Evolutionary conservation across 2,113 vertebrate genomes (phyloP), one percentile per base, ranked within the genome.

Genomic region (Eonycteris spelaea): DNA sequence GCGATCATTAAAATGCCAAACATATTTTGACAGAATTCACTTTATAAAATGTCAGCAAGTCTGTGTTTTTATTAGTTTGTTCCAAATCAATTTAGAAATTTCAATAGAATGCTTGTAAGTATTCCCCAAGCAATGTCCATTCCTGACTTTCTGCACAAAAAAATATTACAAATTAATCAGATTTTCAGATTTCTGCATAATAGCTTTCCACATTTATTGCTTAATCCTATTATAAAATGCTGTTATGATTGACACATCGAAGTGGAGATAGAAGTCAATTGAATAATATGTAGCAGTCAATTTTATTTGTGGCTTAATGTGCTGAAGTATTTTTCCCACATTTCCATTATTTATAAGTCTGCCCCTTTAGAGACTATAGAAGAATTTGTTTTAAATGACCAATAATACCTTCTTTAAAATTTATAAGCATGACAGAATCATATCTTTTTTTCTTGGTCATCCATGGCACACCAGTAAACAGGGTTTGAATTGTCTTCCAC

Each of bases 261-360:
- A 97, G 97, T 97, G 97, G 98, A 98, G 98, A 98, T 98, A 98
- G 95, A 98, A 98, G 98, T 98, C 98, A 98, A 99, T 98, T 98
- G 98, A 98, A 98, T 99, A 98, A 98, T 98, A 97, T 97, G 98
- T 98, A 99, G 97, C 97, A 98, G 98, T 98, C 98, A 98, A 98
- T 99, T 99, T 99, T 98, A 98, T 99, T 99, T 98, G 98, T 98
- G 98, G 96, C 97, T 98, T 98, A 99, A 99, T 98, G 85, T 95
- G 96, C 94, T 97, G 90, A 98, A 97, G 94, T 96, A 75, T 91
- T 94, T 95, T 97, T 97, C 95, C 75, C 92, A 94, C 73, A 98
- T 98, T 98, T 99, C 96, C 97, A 98, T 98, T 99, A 99, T 99
- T 99, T 99, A 98, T 98, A 98, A 98, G 96, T 96, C 98, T 97